These are phyloP conservation scores for Brachyptera putata DNA, from an alignment of 2,888 invertebrate genomes.

Conservation along the genomic window DNA sequence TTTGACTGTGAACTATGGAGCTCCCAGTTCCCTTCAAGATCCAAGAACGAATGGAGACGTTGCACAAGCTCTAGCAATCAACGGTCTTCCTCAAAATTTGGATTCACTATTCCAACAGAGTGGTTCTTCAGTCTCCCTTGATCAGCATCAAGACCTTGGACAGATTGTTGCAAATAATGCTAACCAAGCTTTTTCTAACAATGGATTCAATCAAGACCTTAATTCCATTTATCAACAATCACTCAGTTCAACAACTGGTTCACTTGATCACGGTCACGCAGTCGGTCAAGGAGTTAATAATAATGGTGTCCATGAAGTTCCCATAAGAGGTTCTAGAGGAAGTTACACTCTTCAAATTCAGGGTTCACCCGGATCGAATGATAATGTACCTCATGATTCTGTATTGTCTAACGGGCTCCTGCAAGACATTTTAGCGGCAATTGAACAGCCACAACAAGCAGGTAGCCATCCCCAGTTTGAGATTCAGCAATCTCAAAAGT, in stretches of 20 bases:
- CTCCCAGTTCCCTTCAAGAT: background rate
- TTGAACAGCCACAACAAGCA: conserved; percentile 60
- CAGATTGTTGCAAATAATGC: background rate
- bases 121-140: background rate
- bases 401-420: conserved; percentile 72
- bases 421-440: conserved; percentile 76
- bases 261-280: conserved; percentile 37
- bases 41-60: background rate
- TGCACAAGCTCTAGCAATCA: conserved; percentile 7
- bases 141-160: background rate
- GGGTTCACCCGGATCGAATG: conserved; percentile 45
- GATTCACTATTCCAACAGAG: background rate
- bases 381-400: conserved; percentile 65
- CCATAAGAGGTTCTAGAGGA: conserved; percentile 50
- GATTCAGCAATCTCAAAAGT: conserved; percentile 3
- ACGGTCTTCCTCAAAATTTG: background rate
- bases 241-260: conserved; percentile 39
- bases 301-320: conserved; percentile 45
- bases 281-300: conserved; percentile 32
- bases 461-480: conserved; percentile 30
- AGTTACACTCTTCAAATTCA: conserved; percentile 75
- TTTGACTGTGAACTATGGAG: background rate
- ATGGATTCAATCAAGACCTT: background rate
- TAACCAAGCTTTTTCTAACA: background rate
- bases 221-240: conserved; percentile 36